These are phyloP conservation scores for Cyprinodon diabolis DNA, from an alignment of 2,797 vertebrate species.

Conservation along the genomic window DNA sequence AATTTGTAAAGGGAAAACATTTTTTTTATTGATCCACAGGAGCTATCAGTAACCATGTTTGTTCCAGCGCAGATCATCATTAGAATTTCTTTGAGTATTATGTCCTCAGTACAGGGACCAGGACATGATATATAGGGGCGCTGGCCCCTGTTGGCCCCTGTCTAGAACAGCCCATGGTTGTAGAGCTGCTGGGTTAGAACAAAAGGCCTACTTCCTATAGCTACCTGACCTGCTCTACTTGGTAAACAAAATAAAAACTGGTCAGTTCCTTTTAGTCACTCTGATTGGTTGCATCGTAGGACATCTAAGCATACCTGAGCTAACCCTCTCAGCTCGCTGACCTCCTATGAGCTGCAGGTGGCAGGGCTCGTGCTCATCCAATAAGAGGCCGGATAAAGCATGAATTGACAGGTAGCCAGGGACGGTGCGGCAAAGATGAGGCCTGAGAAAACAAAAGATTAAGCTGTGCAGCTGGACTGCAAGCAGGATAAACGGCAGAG, in stretches of 20 bases:
- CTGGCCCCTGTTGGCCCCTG: too few relatives aligned
- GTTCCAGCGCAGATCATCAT: too few relatives aligned
- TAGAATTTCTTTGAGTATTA: too few relatives aligned
- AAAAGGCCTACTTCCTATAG: background rate
- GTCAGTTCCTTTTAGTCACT: too few relatives aligned
- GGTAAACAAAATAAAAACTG: too few relatives aligned
- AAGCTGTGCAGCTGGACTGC: background rate
- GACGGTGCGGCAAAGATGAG: constrained; percentile 25
- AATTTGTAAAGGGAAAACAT: too few relatives aligned
- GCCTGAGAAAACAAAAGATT: constrained; percentile 15
- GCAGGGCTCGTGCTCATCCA: constrained; percentile 26
- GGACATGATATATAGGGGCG: too few relatives aligned
- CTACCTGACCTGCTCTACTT: background rate
- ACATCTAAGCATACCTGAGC: background rate
- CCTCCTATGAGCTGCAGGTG: constrained; percentile 32
- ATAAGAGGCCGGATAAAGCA: constrained; percentile 43
- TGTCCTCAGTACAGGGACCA: too few relatives aligned
- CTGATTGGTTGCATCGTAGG: background rate
- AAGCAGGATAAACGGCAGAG: constrained; percentile 11
- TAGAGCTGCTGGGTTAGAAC: background rate
- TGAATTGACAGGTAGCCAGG: constrained; percentile 62
- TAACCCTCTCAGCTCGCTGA: too few relatives aligned
- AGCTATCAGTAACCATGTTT: too few relatives aligned
- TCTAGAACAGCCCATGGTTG: too few relatives aligned
- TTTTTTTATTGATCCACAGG: too few relatives aligned